Evolutionary conservation across 2,797 vertebrate genomes (phyloP).

Genomic region (Gadopsis marmoratus): DNA sequence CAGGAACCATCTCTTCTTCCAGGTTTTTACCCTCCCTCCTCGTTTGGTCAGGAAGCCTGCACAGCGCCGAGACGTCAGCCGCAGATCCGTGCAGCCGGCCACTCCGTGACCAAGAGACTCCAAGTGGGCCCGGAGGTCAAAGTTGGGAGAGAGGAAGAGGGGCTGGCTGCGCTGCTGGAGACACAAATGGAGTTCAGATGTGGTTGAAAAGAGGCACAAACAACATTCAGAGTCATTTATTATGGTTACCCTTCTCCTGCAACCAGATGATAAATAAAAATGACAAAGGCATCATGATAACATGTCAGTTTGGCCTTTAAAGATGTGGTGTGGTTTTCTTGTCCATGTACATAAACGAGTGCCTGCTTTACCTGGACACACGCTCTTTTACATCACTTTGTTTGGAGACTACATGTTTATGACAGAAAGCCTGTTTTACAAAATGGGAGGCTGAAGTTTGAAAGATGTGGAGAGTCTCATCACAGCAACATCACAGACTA

Average conservation of each 20-base stretch:
- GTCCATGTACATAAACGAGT: not conserved
- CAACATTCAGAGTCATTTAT: not conserved
- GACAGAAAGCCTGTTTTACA: not conserved
- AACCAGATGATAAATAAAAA: not conserved
- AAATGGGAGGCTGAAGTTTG: not conserved
- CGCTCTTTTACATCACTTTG: not conserved
- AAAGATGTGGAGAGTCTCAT: not conserved
- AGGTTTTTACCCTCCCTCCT: constrained; percentile 93
- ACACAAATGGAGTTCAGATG: constrained; percentile 26
- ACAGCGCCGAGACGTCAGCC: constrained; percentile 85
- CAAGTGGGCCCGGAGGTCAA: constrained; percentile 90
- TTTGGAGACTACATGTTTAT: not conserved
- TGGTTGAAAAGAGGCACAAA: not conserved
- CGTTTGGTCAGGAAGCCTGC: constrained; percentile 91
- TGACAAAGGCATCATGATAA: not conserved
- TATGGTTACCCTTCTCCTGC: constrained; percentile 20
- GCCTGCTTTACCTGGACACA: not conserved
- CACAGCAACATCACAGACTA: not conserved
- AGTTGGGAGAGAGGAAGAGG: constrained; percentile 80
- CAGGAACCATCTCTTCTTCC: constrained; percentile 94
- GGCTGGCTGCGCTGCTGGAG: constrained; percentile 70
- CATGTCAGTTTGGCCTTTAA: not conserved
- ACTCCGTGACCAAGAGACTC: constrained; percentile 91
- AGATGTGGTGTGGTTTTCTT: not conserved
- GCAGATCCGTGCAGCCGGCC: constrained; percentile 83